phyloP scores from a whole-genome alignment of 2,888 invertebrate species.

The Seira sanloemensis region DNA sequence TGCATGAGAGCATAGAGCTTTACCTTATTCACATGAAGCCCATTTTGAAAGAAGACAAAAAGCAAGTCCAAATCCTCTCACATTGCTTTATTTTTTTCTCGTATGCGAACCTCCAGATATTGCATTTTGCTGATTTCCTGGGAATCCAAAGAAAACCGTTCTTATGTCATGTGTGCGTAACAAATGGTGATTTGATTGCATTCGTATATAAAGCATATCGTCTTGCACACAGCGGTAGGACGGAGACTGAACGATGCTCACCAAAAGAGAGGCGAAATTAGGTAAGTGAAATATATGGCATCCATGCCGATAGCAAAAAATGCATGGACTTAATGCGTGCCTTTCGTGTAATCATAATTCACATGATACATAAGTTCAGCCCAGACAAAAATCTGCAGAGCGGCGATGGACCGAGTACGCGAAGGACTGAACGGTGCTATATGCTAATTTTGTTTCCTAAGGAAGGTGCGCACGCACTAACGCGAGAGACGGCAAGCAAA shows the following conservation, averaged over 20 bases:
- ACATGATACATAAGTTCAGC: conserved; percentile 9
- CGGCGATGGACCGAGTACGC: too few species aligned
- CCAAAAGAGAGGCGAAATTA: not conserved
- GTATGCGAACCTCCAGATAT: not conserved
- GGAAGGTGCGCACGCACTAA: not conserved
- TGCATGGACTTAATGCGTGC: not conserved
- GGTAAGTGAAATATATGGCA: not conserved
- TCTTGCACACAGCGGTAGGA: not conserved
- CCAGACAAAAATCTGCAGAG: too few species aligned
- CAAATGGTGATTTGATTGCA: conserved; percentile 16
- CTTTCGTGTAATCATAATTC: conserved; percentile 9
- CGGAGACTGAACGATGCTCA: not conserved
- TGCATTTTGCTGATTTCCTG: not conserved
- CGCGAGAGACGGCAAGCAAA: too few species aligned
- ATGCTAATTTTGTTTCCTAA: conserved; percentile 8
- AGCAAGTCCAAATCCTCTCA: too few species aligned
- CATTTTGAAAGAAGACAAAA: too few species aligned
- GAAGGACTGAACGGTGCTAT: not conserved
- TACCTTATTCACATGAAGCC: too few species aligned
- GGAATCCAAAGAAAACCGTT: conserved; percentile 1
- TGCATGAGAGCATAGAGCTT: too few species aligned
- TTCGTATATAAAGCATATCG: not conserved
- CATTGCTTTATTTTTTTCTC: too few species aligned
- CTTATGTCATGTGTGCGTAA: conserved; percentile 14
- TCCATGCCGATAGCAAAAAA: not conserved